Evolutionary conservation across 2,797 vertebrate genomes (phyloP).

Genomic region (Neostethus bicornis): DNA sequence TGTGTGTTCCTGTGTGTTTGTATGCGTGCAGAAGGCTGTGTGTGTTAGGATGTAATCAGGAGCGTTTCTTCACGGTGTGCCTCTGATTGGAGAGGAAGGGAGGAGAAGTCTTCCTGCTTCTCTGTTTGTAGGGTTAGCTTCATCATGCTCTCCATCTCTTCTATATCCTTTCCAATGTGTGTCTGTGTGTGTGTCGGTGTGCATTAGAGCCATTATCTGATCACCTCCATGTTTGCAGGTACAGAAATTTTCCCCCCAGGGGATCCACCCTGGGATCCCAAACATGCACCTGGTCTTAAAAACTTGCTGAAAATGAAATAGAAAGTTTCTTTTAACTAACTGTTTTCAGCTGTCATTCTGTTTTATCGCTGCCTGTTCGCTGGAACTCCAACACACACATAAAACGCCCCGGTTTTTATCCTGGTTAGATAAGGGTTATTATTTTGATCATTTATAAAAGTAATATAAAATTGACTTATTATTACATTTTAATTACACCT

Average conservation of each 20-base stretch:
- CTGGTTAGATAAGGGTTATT: too few relatives aligned
- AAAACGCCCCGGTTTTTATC: too few relatives aligned
- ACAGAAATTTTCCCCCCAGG: slow-evolving; percentile 48
- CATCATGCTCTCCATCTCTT: slow-evolving; percentile 34
- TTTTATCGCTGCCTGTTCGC: too few relatives aligned
- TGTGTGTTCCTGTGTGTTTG: slow-evolving; percentile 31
- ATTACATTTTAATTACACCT: too few relatives aligned
- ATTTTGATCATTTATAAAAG: too few relatives aligned
- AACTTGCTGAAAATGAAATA: too few relatives aligned
- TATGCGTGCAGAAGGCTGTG: slow-evolving; percentile 54
- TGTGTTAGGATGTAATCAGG: slow-evolving; percentile 77
- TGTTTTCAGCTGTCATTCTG: too few relatives aligned
- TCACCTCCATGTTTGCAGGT: slow-evolving; percentile 67
- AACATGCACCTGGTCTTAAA: too few relatives aligned
- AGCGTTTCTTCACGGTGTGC: slow-evolving; percentile 68
- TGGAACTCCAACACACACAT: too few relatives aligned
- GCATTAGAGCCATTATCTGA: slow-evolving; percentile 46
- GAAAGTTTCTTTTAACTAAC: too few relatives aligned
- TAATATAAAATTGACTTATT: too few relatives aligned
- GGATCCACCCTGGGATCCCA: slow-evolving; percentile 32
- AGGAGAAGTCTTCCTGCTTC: slow-evolving; percentile 46
- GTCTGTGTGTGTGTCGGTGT: slow-evolving; percentile 17
- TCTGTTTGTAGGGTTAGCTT: slow-evolving; percentile 57
- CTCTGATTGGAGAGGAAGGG: slow-evolving; percentile 67
- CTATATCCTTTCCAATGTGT: slow-evolving; percentile 9